These are phyloP conservation scores for Melanostoma scalare DNA, from an alignment of 2,888 invertebrate genomes.

Conservation along the genomic window DNA sequence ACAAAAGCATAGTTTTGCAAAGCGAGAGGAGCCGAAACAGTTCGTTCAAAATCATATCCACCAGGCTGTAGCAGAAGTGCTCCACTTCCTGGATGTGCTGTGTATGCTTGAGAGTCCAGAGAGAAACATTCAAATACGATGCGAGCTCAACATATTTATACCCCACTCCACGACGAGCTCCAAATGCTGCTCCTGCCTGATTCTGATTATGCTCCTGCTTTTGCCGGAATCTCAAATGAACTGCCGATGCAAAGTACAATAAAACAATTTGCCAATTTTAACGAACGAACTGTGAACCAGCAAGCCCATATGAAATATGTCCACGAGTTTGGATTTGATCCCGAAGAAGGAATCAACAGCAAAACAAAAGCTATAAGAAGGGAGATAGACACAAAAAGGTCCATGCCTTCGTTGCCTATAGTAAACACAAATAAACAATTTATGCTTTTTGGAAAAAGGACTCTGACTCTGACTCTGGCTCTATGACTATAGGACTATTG, in stretches of 20 bases:
- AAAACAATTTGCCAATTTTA: conserved; percentile 71
- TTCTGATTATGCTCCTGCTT: neutral
- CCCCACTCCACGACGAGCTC: neutral
- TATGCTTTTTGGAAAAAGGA: conserved; percentile 44
- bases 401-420: conserved; percentile 11
- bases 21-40: conserved; percentile 39
- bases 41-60: conserved; percentile 4
- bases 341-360: conserved; percentile 52
- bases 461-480: neutral
- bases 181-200: too few species aligned
- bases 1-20: conserved; percentile 29
- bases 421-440: conserved; percentile 69
- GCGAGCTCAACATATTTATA: conserved; percentile 49
- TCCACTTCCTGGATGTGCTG: conserved; percentile 20
- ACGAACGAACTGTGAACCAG: conserved; percentile 64
- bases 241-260: conserved; percentile 54
- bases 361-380: neutral
- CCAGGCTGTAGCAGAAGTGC: neutral
- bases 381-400: conserved; percentile 38
- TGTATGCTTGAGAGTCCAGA: conserved; percentile 9
- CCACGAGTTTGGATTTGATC: conserved; percentile 67
- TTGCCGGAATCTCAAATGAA: conserved; percentile 2
- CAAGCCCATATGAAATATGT: conserved; percentile 69
- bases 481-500: too few species aligned
- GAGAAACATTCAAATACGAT: conserved; percentile 20